Base-by-base conservation (phyloP, 2,888 invertebrate genomes). In the Phyllotreta striolata region DNA sequence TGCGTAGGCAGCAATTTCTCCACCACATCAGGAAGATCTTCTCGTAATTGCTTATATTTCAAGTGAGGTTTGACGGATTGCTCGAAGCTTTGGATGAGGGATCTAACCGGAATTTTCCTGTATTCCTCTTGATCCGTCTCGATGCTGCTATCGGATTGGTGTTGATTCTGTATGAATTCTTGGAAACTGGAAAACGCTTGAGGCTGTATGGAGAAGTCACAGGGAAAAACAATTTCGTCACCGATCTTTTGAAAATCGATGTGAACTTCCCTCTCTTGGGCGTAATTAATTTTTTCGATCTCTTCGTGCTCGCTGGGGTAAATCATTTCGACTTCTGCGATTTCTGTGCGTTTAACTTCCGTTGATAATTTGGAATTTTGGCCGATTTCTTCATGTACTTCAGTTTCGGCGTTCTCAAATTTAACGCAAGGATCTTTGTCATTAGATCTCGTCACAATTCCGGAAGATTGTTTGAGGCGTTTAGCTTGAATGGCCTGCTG, bases 61-160 rank as follows among this genome's bases (percentile, higher is more conserved):
- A 86, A 79, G 4, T 82, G 75, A 0, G 87, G 86, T 76, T 84
- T 80, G n/a, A 84, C 83, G n/a, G 85, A 86, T 72, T 87, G 84
- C 72, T 89, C 88, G 71, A 88, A 89, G 69, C 84, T 85, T 66
- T 84, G 83, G 54, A 89, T 88, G 38, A 89, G 75, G 52, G 76
- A 76, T 67, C 78, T 82, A 0, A 84, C 83, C 34, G 83, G 83
- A 55, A 84, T 73, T 73, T 82, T 81, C 24, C 76, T 73, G 63
- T 83, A 82, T 62, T 81, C 76, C 40, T 80, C 79, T 14, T 76
- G 74, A 34, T 69, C 68, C 37, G n/a, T 56, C 51, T 57, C 35
- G 4, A 24, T 4, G 13, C 9, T 41, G 1, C 38, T 14, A n/a
- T 61, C 64, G 10, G 37, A 43, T 10, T 62, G 63, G 6, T 61